phyloP scores from a whole-genome alignment of 2,888 invertebrate genomes.

The Catocala fraxini region DNA sequence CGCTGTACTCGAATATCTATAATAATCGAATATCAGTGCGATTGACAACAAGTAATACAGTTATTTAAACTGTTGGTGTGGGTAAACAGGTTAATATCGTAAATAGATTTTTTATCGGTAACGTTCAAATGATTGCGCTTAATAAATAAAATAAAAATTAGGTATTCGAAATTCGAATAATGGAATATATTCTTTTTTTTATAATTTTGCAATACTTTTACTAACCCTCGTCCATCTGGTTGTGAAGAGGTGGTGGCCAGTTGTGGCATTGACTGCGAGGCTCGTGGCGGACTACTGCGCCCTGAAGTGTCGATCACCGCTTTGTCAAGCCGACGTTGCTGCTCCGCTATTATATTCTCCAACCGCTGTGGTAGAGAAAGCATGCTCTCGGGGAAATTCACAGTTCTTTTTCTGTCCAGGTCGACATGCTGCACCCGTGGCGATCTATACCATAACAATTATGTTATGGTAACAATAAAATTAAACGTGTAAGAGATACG shows the following conservation, averaged over 20 bases:
- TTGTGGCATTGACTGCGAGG: conserved; percentile 72
- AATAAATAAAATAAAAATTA: too few relatives aligned
- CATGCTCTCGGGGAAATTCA: conserved; percentile 73
- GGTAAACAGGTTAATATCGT: too few relatives aligned
- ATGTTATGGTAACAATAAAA: background rate
- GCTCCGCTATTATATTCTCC: conserved; percentile 69
- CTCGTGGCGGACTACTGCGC: conserved; percentile 59
- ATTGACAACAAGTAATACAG: too few relatives aligned
- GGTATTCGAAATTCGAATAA: too few relatives aligned
- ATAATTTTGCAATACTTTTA: too few relatives aligned
- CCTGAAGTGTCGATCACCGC: conserved; percentile 70
- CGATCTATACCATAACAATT: conserved; percentile 50
- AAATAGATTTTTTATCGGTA: too few relatives aligned
- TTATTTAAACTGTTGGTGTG: too few relatives aligned
- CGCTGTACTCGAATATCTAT: too few relatives aligned
- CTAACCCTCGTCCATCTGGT: conserved; percentile 58
- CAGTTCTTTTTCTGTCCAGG: conserved; percentile 67
- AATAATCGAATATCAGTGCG: too few relatives aligned
- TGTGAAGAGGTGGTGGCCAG: conserved; percentile 57
- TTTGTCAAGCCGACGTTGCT: conserved; percentile 67
- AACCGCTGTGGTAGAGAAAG: conserved; percentile 72
- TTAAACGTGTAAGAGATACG: too few relatives aligned
- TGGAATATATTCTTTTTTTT: too few relatives aligned
- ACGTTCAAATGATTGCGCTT: too few relatives aligned
- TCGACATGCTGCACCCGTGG: conserved; percentile 55